These are phyloP conservation scores for Mesocentrotus franciscanus DNA, from an alignment of 53 echinoderm and acorn worm species.

Conservation along the genomic window DNA sequence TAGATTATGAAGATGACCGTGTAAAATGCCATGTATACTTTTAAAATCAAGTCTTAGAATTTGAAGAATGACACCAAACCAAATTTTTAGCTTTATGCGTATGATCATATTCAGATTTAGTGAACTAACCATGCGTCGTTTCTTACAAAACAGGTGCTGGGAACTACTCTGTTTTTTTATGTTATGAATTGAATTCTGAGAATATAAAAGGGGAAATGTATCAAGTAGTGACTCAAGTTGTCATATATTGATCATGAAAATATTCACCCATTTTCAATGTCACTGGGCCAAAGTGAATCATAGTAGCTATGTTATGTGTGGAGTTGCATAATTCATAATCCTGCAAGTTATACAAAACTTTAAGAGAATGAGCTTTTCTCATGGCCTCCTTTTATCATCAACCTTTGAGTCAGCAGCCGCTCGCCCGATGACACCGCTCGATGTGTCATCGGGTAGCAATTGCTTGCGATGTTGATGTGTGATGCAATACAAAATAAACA, in stretches of 20 bases:
- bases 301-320: neutral
- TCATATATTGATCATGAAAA: neutral
- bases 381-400: neutral
- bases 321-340: neutral
- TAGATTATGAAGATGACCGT: too few relatives aligned
- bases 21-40: neutral
- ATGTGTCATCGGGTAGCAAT: constrained; percentile 44
- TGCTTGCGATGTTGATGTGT: constrained; percentile 20
- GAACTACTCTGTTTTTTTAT: neutral
- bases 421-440: neutral
- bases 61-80: neutral
- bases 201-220: neutral
- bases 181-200: neutral
- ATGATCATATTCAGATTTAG: neutral
- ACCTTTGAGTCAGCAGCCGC: constrained; percentile 28
- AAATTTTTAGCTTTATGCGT: neutral
- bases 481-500: constrained; percentile 35
- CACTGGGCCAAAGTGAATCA: neutral
- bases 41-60: neutral
- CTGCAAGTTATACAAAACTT: neutral
- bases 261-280: neutral
- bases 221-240: neutral
- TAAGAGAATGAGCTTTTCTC: neutral
- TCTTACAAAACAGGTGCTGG: too few relatives aligned
- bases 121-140: neutral